Conservation (phyloP, 2,113 vertebrate genomes). For the Caranx ignobilis region DNA sequence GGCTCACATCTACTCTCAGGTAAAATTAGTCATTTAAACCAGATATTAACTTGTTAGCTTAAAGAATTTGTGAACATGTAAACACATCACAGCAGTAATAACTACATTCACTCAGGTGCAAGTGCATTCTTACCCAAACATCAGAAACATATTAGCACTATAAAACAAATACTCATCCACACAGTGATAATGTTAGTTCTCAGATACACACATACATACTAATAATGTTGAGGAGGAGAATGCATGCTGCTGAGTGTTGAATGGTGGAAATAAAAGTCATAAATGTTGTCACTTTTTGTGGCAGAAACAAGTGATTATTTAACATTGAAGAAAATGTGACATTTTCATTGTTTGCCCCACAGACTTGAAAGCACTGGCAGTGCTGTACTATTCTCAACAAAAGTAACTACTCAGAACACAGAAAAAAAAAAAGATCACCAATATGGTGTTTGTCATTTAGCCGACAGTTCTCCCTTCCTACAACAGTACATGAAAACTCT, state of each 20-base stretch:
- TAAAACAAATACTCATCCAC: conserved; percentile 64
- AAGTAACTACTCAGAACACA: conserved; percentile 45
- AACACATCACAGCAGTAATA: conserved; percentile 69
- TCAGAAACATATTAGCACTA: conserved; percentile 75
- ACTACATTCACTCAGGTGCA: conserved; percentile 84
- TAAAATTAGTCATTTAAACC: conserved; percentile 66
- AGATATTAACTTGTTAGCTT: conserved; percentile 70
- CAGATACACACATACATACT: conserved; percentile 51
- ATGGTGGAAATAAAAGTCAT: conserved; percentile 8
- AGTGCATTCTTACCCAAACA: conserved; percentile 84
- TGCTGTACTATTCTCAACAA: conserved; percentile 59
- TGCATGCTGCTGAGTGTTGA: conserved; percentile 57
- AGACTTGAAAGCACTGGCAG: conserved; percentile 50
- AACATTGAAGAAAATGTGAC: conserved; percentile 22
- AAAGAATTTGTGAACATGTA: conserved; percentile 71
- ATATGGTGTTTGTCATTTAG: conserved; percentile 75
- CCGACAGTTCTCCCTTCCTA: conserved; percentile 55
- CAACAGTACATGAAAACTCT: conserved; percentile 53
- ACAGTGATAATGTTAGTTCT: conserved; percentile 64
- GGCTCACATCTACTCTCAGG: conserved; percentile 56
- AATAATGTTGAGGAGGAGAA: conserved; percentile 55
- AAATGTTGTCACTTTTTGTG: conserved; percentile 12
- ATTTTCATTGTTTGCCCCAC: conserved; percentile 36
- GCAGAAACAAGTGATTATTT: conserved; percentile 17
- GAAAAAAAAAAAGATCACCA: conserved; percentile 65